Percentiles rank a stretch among this genome's conserved stretches.
Evolutionary conservation across 2,888 invertebrate genomes (phyloP).

Genomic region (Urechis unicinctus): DNA sequence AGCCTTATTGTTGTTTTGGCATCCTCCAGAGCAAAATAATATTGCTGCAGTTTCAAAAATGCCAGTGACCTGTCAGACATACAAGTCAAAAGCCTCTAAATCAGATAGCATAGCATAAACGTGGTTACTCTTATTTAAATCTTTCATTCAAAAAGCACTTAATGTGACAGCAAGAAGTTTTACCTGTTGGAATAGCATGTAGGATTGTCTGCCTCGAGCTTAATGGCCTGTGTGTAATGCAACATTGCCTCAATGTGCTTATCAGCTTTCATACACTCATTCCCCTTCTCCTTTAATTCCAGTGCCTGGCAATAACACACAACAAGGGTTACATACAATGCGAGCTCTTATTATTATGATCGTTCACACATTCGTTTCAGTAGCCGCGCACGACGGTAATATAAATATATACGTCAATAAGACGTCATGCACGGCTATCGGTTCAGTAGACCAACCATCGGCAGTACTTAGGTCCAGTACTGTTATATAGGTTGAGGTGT

Average conservation of each 20-base stretch:
- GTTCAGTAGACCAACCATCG: no score
- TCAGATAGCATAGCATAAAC: neutral
- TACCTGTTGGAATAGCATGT: slow-evolving; percentile 68
- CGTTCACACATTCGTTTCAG: no score
- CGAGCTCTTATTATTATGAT: no score
- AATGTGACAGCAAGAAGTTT: neutral
- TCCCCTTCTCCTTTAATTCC: slow-evolving; percentile 67
- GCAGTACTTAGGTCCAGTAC: no score
- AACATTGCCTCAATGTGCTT: slow-evolving; percentile 71
- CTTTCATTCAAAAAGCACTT: no score
- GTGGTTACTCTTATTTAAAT: no score
- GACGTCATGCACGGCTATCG: no score
- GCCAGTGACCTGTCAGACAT: slow-evolving; percentile 65
- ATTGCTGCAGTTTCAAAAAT: slow-evolving; percentile 71
- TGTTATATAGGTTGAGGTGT: no score
- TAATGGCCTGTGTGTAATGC: slow-evolving; percentile 73
- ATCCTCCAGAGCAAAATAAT: slow-evolving; percentile 70
- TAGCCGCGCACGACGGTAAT: no score
- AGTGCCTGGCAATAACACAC: no score
- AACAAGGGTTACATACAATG: no score
- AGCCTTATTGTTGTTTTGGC: slow-evolving; percentile 69
- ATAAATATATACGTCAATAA: no score
- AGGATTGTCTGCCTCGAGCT: slow-evolving; percentile 65
- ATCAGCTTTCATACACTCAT: slow-evolving; percentile 66
- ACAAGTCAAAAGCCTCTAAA: neutral